Base-by-base conservation (phyloP, 2,797 vertebrate species). In the Furcifer pardalis region DNA sequence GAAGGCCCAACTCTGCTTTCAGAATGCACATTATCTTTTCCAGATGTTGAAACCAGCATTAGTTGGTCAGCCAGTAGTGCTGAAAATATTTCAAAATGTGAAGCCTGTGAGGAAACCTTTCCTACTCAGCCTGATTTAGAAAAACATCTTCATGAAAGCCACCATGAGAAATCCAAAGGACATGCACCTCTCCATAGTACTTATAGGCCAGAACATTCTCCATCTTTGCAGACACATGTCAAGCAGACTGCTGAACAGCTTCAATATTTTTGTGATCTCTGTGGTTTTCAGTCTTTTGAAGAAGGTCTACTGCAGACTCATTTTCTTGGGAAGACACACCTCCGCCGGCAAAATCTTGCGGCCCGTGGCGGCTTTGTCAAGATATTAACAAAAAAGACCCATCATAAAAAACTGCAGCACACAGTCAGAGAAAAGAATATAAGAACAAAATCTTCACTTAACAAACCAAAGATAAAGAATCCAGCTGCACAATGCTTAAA, bases 281-380 rank as follows among this genome's bases (percentile, higher is more conserved):
- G 93, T 88, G 95, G 95, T 84, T 97, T 96, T 90, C 95, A 92
- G 23, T 95, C 94, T 77, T 49, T 77, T 52, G 95, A 95, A 56
- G 94, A 93, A 89, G 92, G 86, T 86, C 85, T 93, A 68, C 80
- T 95, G 72, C 94, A 92, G 23, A 90, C 94, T 73, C 96, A 96
- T 88, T 93, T 89, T 80, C 95, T 95, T 73, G 93, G 95, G n/a
- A 96, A 96, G 81, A 96, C 94, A 0, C 96, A 96, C 74, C 94
- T 96, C 78, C 93, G 95, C 81, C 93, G 93, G 30, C 95, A 97
- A 92, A 95, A 94, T 63, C 91, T 94, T 40, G 92, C 84, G 82
- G 95, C 96, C 56, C 95, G 94, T 52, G 95, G 96, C 87, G 94
- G 95, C 63, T 91, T 94, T 82, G 96, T 92, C 86, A 95, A 91